Evolutionary conservation across 1,140 invertebrate genomes (phyloP).

Genomic region (Macrobrachium rosenbergii): DNA sequence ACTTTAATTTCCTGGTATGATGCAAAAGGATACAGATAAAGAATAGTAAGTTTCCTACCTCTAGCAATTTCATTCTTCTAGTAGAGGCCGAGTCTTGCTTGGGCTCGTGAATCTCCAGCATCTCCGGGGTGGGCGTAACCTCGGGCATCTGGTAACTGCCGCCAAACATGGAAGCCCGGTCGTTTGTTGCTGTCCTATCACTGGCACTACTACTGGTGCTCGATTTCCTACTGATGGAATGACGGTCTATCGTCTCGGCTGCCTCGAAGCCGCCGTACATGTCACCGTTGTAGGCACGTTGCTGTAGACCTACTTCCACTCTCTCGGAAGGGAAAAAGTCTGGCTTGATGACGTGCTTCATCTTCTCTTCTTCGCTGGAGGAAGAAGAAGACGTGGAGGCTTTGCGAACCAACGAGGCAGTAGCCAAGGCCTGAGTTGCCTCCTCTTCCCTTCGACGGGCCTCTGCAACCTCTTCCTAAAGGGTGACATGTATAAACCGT

Average conservation of each 20-base stretch:
- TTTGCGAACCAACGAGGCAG: slow-evolving; percentile 82
- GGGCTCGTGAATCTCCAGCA: slow-evolving; percentile 6
- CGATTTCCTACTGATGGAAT: neutral
- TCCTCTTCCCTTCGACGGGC: slow-evolving; percentile 84
- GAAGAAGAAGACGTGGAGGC: slow-evolving; percentile 78
- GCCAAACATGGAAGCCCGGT: neutral
- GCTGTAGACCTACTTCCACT: slow-evolving; percentile 84
- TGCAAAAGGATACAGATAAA: neutral
- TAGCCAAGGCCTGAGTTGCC: slow-evolving; percentile 81
- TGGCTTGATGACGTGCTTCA: slow-evolving; percentile 74
- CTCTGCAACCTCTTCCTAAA: slow-evolving; percentile 85
- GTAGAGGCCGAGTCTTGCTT: neutral
- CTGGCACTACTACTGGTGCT: too few relatives aligned
- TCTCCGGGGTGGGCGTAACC: neutral
- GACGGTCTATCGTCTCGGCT: slow-evolving; percentile 68
- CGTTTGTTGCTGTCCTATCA: neutral
- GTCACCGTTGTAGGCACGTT: slow-evolving; percentile 90
- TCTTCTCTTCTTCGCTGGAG: slow-evolving; percentile 75
- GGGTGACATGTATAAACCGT: neutral
- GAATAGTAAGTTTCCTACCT: slow-evolving; percentile 15
- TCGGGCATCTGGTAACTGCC: slow-evolving; percentile 32
- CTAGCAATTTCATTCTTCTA: slow-evolving; percentile 44
- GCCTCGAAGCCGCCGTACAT: slow-evolving; percentile 90
- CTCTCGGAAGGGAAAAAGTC: slow-evolving; percentile 85
- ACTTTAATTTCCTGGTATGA: neutral